Conservation (phyloP, 2,888 invertebrate genomes). For the Idaea aversata region DNA sequence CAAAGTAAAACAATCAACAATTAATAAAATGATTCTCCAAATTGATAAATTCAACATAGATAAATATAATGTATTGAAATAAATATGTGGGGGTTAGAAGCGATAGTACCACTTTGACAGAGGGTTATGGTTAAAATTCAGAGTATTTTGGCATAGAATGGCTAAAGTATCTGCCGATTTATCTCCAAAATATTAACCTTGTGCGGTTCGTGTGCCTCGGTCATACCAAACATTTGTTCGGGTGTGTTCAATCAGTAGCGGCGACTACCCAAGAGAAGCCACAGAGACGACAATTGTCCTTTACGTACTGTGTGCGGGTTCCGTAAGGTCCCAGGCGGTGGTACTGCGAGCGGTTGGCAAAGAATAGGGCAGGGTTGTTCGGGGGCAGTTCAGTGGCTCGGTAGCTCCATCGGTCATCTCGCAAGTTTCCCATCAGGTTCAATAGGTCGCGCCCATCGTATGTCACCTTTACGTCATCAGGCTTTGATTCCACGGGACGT, state of each 20-base stretch:
- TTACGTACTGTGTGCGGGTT: slow-evolving; percentile 80
- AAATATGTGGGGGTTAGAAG: slow-evolving; percentile 48
- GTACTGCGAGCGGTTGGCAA: slow-evolving; percentile 82
- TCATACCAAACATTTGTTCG: slow-evolving; percentile 60
- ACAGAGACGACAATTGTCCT: slow-evolving; percentile 74
- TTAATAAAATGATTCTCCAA: slow-evolving; percentile 19
- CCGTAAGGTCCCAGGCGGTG: slow-evolving; percentile 80
- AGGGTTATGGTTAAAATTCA: slow-evolving; percentile 48
- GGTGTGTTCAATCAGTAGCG: slow-evolving; percentile 66
- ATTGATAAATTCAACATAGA: slow-evolving; percentile 31
- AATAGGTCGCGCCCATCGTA: slow-evolving; percentile 80
- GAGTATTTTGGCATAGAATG: neutral
- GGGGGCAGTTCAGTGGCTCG: slow-evolving; percentile 77
- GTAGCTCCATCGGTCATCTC: slow-evolving; percentile 77
- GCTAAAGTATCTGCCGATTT: neutral
- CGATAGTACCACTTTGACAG: slow-evolving; percentile 50
- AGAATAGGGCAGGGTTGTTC: slow-evolving; percentile 79
- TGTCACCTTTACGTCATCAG: slow-evolving; percentile 64
- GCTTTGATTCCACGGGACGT: slow-evolving; percentile 61
- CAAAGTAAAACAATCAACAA: slow-evolving; percentile 31
- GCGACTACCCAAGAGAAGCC: slow-evolving; percentile 76
- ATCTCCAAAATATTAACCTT: slow-evolving; percentile 39
- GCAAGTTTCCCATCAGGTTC: slow-evolving; percentile 79
- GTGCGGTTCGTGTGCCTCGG: slow-evolving; percentile 74
- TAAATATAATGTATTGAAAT: slow-evolving; percentile 35